phyloP scores from a whole-genome alignment of 35 echinoderm and acorn worm genomes.

The Lytechinus variegatus region DNA sequence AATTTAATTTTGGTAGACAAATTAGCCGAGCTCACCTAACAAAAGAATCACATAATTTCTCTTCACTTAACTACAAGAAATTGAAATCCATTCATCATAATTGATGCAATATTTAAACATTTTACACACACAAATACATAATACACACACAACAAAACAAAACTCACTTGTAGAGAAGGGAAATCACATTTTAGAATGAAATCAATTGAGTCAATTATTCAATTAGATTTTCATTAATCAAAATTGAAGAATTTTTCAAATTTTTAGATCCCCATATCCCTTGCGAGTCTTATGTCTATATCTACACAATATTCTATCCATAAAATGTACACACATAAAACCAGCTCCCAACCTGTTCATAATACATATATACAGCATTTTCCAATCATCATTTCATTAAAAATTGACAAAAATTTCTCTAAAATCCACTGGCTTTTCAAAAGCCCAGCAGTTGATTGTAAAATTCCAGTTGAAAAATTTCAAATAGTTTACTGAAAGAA shows the following conservation, averaged over 20 bases:
- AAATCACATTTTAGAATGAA: background rate
- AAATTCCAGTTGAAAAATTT: constrained; percentile 30
- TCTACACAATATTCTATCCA: constrained; percentile 35
- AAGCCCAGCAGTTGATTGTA: background rate
- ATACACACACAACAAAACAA: constrained; percentile 23
- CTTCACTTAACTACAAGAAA: background rate
- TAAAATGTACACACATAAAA: constrained; percentile 25
- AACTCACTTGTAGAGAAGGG: background rate
- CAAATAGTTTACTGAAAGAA: background rate
- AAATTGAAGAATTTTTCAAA: background rate
- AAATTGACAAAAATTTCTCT: background rate
- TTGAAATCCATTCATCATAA: constrained; percentile 35
- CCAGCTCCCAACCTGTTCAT: background rate
- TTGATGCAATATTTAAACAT: constrained; percentile 46
- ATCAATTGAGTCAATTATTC: background rate
- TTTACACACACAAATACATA: constrained; percentile 48
- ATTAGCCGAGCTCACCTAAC: constrained; percentile 24
- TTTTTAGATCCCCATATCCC: background rate
- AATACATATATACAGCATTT: background rate
- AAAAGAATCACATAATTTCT: constrained; percentile 26
- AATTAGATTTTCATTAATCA: background rate
- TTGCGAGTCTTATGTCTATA: constrained; percentile 12
- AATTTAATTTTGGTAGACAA: constrained; percentile 39
- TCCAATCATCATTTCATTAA: constrained; percentile 20
- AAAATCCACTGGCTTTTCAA: background rate